Base-by-base conservation (phyloP, 2,888 invertebrate genomes). In the Germaria angustata region DNA sequence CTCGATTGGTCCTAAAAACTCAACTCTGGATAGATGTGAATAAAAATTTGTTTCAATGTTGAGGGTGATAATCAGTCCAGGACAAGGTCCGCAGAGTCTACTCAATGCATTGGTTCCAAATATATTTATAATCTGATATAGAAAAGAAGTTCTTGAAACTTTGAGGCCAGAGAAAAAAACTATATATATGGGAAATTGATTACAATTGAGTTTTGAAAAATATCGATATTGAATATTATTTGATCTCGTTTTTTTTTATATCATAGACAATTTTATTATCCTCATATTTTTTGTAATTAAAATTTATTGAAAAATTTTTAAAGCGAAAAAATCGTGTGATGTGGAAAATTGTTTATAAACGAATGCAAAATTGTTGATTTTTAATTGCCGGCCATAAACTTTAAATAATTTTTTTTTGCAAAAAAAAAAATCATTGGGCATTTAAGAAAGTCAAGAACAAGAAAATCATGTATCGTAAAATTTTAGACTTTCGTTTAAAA, bases 361-460 rank as follows among this genome's bases (percentile, higher is more conserved):
- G 11, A 51, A 66, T 36, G 36, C 39, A 66, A 46, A 53, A 34
- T 59, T 81, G 3, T 78, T 39, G 5, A n/a, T 41, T 20, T 61
- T 65, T 75, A 53, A 69, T 72, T 77, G 59, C 66, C 32, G 72
- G 34, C 7, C 57, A 81, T 81, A 61, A 81, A 77, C 66, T 77
- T 53, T 66, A 32, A 57, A 61, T 44, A 81, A 65, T 76, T 75
- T 71, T 41, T 66, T 1, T 13, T 32, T 2, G 32, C 57, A 55
- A 63, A 13, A 22, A 46, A 75, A 59, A 49, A 36, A 3, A 3
- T 6, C 11, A 55, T 44, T 55, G n/a, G n/a, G n/a, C 49, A 72
- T 41, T 44, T 41, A 59, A 17, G 2, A 17, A 28, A 41, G 41
- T 57, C 24, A 59, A 41, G 36, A 61, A 78, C 34, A 59, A 15